Base-by-base conservation (phyloP, 23 tunicate genomes). In the Trididemnum miniatum region DNA sequence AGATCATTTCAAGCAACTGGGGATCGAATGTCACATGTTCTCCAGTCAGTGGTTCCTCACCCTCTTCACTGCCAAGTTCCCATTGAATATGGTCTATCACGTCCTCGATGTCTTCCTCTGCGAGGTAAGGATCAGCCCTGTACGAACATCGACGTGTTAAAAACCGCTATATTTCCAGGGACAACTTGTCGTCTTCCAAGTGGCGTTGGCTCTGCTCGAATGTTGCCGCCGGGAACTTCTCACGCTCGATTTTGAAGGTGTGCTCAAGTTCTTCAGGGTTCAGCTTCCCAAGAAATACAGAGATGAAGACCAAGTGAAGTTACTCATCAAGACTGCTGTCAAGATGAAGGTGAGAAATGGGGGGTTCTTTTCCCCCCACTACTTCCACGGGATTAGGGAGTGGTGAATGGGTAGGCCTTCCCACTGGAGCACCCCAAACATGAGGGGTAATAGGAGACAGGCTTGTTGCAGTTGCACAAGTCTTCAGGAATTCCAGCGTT, bases 21-120 rank as follows among this genome's bases (percentile, higher is more conserved):
- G 77, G 0, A 62, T 94, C 31, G 90, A 88, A 69, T 34, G 85
- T 35, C 98, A 94, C 84, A 94, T 94, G 98, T 94, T 88, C 51
- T 88, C 98, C 2, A 84, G 90, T 59, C 98, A 94, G 81, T 94
- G 98, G 98, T 94, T 94, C 59, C 78, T 94, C 7, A 94, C 98
- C 62, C 51, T 94, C 2, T 94, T 94, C 81, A 94, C 98, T 5
- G 98, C 98, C 23, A 94, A 94, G 66, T 94, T 94, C 66, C 98
- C 98, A 1, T 84, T 94, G 7, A 84, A 80, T 44, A 84, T 89
- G 86, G 98, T 94, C 1, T 94, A 71, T 76, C 89, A 87, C 52
- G 94, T 94, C 30, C 66, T 94, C 32, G 98, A 94, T 59, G 37
- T 88, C 20, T 94, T 88, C 73, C 84, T 94, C 1, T 71, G 85